Evolutionary conservation across 2,888 invertebrate species (phyloP).

Genomic region (Lasioglossum oenotherae): DNA sequence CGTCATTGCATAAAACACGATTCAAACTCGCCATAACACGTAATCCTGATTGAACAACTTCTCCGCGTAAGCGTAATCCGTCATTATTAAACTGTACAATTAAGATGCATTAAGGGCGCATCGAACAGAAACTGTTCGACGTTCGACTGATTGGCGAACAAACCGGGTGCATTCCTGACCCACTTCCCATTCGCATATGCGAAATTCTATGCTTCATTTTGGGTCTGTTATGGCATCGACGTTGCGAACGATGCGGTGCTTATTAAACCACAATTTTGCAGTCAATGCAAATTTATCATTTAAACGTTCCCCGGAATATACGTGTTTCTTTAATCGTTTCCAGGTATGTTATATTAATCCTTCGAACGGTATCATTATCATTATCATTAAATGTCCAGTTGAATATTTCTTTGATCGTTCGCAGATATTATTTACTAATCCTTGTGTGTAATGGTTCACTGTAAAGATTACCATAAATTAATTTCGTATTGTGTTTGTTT

Average conservation of each 20-base stretch:
- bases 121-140: slow-evolving; percentile 19
- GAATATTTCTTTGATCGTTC: too few relatives aligned
- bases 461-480: too few relatives aligned
- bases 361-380: too few relatives aligned
- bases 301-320: neutral
- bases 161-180: neutral
- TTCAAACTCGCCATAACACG: slow-evolving; percentile 33
- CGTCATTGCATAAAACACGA: slow-evolving; percentile 9
- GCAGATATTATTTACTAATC: too few relatives aligned
- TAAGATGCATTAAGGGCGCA: slow-evolving; percentile 16
- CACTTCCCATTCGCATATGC: neutral
- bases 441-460: too few relatives aligned
- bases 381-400: too few relatives aligned
- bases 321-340: neutral
- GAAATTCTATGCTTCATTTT: slow-evolving; percentile 34
- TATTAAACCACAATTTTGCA: neutral
- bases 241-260: neutral
- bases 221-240: neutral
- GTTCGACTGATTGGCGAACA: slow-evolving; percentile 8
- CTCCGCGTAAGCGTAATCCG: neutral
- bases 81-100: slow-evolving; percentile 7
- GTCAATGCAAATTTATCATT: neutral
- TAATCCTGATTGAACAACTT: slow-evolving; percentile 10
- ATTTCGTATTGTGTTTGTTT: too few relatives aligned
- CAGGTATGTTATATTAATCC: too few relatives aligned